phyloP scores from a whole-genome alignment of 1,140 invertebrate genomes.

The Magallana angulata region DNA sequence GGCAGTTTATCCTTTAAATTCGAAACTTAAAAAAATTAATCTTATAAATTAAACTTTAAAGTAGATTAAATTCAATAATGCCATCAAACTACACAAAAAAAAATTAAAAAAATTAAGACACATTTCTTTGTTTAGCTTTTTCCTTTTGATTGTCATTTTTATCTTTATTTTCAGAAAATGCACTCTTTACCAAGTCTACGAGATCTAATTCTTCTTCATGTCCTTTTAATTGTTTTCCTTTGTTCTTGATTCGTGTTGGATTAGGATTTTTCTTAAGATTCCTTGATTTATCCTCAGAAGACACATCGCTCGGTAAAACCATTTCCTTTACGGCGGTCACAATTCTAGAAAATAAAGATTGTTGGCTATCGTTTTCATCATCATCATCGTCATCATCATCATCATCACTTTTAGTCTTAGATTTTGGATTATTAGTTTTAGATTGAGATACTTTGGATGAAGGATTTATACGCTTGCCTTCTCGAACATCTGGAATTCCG shows the following conservation, averaged over 20 bases:
- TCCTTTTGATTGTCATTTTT: background rate
- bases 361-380: conserved; percentile 63
- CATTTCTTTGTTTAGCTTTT: background rate
- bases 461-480: conserved; percentile 49
- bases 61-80: background rate
- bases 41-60: background rate
- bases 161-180: conserved; percentile 16
- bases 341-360: conserved; percentile 52
- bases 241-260: conserved; percentile 55
- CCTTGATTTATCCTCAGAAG: conserved; percentile 52
- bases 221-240: conserved; percentile 42
- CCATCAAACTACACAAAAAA: background rate
- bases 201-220: conserved; percentile 57
- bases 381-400: conserved; percentile 69
- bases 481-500: conserved; percentile 69
- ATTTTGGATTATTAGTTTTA: background rate
- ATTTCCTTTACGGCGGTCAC: conserved; percentile 45
- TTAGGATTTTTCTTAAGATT: conserved; percentile 54
- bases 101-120: background rate
- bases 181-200: conserved; percentile 55
- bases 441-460: conserved; percentile 30
- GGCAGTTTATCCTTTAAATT: too few species aligned
- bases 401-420: background rate
- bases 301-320: conserved; percentile 52
- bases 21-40: too few species aligned